Evolutionary conservation across 2,797 vertebrate genomes (phyloP), one percentile per base, ranked within the genome.

Genomic region (Phrynocephalus vlangalii): DNA sequence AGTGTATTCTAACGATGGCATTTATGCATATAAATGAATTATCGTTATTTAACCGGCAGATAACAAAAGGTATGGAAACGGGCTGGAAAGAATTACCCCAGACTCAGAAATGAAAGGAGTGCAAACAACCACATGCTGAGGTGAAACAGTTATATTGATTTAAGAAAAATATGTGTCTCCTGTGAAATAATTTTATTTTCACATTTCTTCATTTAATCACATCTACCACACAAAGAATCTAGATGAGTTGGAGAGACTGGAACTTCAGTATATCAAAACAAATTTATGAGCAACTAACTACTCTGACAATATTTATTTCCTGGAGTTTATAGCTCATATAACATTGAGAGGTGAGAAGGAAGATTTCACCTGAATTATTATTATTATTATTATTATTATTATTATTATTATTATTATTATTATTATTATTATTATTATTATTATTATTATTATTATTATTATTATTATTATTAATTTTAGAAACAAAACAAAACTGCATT

Each of bases 341-440:
- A 90, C 88, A 28, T 50, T 30, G 84, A 52, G 91, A 91, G 60
- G 52, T 87, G 75, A 56, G 91, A 90, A 30, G 85, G 90, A 1
- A 0, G 91, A 33, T 78, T 66, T 5, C 38, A 76, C 1, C 28
- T 63, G 22, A 52, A 90, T 56, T 16, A n/a, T n/a, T 68, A 86
- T 66, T 11, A 84, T n/a, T 5, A 50, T 38, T 38, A 38, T 38
- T 38, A 38, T 38, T 38, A 38, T 16, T 68, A 86, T 66, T 11
- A 84, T n/a, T 5, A 50, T 38, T 38, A 38, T 38, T 38, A 38
- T 38, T 38, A 38, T 38, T 38, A 38, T 38, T 38, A 38, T 38
- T 38, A 38, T 38, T 38, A 38, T 38, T 38, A 38, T 38, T 38
- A 38, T 38, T 38, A 38, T 38, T 38, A 38, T 38, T 38, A 38